A percentile compares a stretch with the other conserved stretches of the same genome.
These are phyloP conservation scores for Drosophila conformis DNA, from an alignment of 2,888 invertebrate genomes.

Conservation along the genomic window DNA sequence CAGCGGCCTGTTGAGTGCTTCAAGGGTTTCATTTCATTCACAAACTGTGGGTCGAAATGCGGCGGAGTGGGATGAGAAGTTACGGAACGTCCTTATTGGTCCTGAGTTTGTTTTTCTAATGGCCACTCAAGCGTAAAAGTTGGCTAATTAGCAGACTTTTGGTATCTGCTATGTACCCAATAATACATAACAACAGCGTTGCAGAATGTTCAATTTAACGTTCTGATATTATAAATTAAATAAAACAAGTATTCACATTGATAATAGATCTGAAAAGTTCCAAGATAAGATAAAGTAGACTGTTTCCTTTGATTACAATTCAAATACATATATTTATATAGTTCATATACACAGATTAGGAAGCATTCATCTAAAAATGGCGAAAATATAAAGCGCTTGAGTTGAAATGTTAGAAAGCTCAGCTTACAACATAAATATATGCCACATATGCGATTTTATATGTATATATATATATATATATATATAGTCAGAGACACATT, in stretches of 20 bases:
- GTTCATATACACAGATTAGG: constrained; percentile 45
- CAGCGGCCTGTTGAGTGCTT: constrained; percentile 2
- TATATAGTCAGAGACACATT: constrained; percentile 50
- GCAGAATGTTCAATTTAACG: neutral
- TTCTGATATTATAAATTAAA: neutral
- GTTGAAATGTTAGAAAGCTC: constrained; percentile 67
- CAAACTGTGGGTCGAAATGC: neutral
- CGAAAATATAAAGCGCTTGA: constrained; percentile 43
- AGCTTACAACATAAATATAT: constrained; percentile 61
- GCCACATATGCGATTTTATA: neutral
- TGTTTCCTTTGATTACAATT: constrained; percentile 10
- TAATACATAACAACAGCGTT: neutral
- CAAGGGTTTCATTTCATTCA: constrained; percentile 8
- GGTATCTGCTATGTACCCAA: constrained; percentile 6
- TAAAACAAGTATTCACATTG: neutral
- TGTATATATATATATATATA: constrained; percentile 4
- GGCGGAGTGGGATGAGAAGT: neutral
- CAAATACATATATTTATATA: constrained; percentile 28
- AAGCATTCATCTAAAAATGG: constrained; percentile 48
- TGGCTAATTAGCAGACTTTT: constrained; percentile 62
- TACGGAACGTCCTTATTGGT: neutral
- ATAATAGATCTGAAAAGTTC: neutral
- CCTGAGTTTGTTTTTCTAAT: constrained; percentile 16
- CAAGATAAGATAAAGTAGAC: neutral
- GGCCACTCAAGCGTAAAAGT: constrained; percentile 44